Evolutionary conservation across 1,140 invertebrate species (phyloP).

Genomic region (Zaprionus gabonicus): DNA sequence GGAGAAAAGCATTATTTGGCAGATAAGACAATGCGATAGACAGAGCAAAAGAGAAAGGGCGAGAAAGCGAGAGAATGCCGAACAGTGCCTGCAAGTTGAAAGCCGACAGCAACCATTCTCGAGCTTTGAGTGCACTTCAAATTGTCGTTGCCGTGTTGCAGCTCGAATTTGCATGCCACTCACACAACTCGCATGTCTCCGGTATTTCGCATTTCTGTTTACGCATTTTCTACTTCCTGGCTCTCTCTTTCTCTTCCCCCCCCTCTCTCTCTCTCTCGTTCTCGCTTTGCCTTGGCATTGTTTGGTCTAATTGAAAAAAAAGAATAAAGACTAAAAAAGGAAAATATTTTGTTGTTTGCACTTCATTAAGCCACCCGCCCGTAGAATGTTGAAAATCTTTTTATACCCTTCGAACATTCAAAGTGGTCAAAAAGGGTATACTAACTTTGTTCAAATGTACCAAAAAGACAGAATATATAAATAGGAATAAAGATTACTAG

Average conservation of each 20-base stretch:
- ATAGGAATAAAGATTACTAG: no score
- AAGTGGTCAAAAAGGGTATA: no score
- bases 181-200: conserved; percentile 57
- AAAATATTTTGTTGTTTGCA: conserved; percentile 77
- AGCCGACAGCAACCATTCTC: conserved; percentile 63
- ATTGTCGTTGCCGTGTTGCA: conserved; percentile 39
- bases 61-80: not conserved
- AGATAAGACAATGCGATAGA: conserved; percentile 44
- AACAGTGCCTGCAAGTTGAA: conserved; percentile 34
- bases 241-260: conserved; percentile 5
- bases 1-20: conserved; percentile 36
- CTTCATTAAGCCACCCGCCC: conserved; percentile 68
- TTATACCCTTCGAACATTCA: not conserved
- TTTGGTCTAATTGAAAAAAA: conserved; percentile 16
- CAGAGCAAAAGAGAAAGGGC: conserved; percentile 22
- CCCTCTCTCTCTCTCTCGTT: not conserved
- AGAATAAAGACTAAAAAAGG: conserved; percentile 7
- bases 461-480: no score
- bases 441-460: no score
- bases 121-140: conserved; percentile 64
- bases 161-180: conserved; percentile 75
- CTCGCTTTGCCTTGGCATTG: conserved; percentile 22
- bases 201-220: conserved; percentile 60
- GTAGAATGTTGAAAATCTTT: not conserved
- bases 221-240: conserved; percentile 40